Evolutionary conservation across 1,140 invertebrate species (phyloP), one percentile per base, ranked within the genome.

Genomic region (Drosophila melanica): DNA sequence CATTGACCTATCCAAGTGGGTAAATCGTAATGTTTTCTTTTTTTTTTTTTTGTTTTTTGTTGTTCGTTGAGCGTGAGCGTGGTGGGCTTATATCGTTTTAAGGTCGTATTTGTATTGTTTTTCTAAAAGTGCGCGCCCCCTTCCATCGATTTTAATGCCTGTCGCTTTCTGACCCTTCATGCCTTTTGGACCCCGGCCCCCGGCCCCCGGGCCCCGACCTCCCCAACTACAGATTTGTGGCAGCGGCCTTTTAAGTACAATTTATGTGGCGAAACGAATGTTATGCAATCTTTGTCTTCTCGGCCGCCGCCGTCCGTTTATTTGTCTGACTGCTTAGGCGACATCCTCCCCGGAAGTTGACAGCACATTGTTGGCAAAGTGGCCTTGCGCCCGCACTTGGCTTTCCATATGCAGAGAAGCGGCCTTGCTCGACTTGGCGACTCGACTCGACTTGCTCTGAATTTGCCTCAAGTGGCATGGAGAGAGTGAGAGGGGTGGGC

Each of bases 211-310:
- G 9, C 18, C 58, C 8, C 27, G 20, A 8, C n/a, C 44, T n/a
- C 60, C 62, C 67, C 57, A 47, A 69, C 58, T 39, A 42, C 70
- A 87, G 78, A 81, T 87, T 85, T 82, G 82, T 79, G 79, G 79
- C 79, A 82, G 72, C 77, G 76, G 77, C 87, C 72, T 90, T 90
- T 90, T 90, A 90, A 90, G 82, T 81, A 89, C 81, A 85, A 90
- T 90, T 90, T 90, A 90, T 90, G 89, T 90, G 79, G 89, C 89
- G 89, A 84, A 76, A 86, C 84, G 80, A 84, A 90, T 84, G 76
- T 89, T 89, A 84, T 87, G 80, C 76, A 89, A 87, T 78, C 67
- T 82, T 81, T 68, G 84, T 89, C 75, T 87, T 39, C 54, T 68
- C 9, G n/a, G 72, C 63, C 66, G 69, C 59, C n/a, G 39, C 59